Conservation (phyloP, 2,888 invertebrate genomes). For the Stegophylla sp. region DNA sequence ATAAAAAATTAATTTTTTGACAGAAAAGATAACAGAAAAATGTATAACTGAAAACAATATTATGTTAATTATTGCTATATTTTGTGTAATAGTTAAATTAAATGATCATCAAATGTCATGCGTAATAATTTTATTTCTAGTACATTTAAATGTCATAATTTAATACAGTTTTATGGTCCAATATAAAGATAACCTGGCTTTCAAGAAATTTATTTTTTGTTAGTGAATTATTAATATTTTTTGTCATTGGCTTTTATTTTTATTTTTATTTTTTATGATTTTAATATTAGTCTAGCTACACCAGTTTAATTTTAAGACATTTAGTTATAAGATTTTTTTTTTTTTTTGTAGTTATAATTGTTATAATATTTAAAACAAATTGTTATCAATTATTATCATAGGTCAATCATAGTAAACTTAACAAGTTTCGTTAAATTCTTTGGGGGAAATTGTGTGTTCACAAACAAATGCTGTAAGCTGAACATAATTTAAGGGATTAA, state of each 20-base stretch:
- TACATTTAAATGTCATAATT: too few relatives aligned
- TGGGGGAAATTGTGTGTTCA: background rate
- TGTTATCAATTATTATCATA: background rate
- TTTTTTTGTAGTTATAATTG: background rate
- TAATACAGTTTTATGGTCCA: too few relatives aligned
- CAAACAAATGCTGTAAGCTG: background rate
- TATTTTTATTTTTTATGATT: background rate
- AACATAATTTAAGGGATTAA: background rate
- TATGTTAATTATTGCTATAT: too few relatives aligned
- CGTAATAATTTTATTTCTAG: too few relatives aligned
- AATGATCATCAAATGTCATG: too few relatives aligned
- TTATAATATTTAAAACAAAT: conserved; percentile 11
- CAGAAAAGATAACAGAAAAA: background rate
- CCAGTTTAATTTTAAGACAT: background rate
- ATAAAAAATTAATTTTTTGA: background rate
- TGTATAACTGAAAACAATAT: background rate
- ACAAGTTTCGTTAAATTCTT: conserved; percentile 25
- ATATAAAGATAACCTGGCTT: background rate
- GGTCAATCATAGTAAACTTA: background rate
- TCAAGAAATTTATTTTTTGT: background rate
- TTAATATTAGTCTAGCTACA: background rate
- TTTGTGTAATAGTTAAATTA: too few relatives aligned
- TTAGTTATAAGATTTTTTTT: conserved; percentile 4
- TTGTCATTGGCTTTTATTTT: too few relatives aligned
- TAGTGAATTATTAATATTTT: conserved; percentile 18